These are phyloP conservation scores for Chrosomus eos DNA, from an alignment of 2,797 vertebrate genomes.

Conservation along the genomic window DNA sequence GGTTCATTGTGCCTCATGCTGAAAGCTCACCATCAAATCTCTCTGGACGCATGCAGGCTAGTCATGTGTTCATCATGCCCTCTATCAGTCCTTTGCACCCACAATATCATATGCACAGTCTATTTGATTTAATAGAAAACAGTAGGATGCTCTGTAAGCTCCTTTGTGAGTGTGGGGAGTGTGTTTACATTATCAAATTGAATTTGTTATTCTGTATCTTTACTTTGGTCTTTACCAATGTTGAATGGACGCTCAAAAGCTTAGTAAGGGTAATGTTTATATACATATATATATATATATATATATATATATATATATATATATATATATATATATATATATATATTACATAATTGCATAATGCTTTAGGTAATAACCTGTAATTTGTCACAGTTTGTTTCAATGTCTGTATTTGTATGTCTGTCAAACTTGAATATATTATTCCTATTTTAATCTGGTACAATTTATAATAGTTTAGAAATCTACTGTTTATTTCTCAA, in stretches of 20 bases:
- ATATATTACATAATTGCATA: neutral
- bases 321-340: too few relatives aligned
- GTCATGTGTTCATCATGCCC: constrained; percentile 57
- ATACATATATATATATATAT: too few relatives aligned
- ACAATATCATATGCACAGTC: constrained; percentile 67
- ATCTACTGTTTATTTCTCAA: neutral
- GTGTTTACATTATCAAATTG: constrained; percentile 66
- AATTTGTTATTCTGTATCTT: constrained; percentile 45
- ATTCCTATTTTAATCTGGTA: neutral
- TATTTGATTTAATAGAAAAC: constrained; percentile 61
- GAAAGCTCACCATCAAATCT: constrained; percentile 64
- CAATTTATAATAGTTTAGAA: neutral
- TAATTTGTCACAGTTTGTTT: neutral
- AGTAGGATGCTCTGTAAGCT: constrained; percentile 61
- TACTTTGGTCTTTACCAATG: neutral
- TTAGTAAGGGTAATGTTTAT: constrained; percentile 8
- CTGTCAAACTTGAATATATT: neutral
- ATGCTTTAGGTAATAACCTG: neutral
- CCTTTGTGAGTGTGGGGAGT: constrained; percentile 48
- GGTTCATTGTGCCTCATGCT: constrained; percentile 31
- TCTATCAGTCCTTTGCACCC: constrained; percentile 64
- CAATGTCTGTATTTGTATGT: neutral
- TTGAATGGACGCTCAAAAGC: neutral
- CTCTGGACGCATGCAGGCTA: constrained; percentile 56
- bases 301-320: too few relatives aligned